Evolutionary conservation across 2,113 vertebrate species (phyloP).

Genomic region (Chrysemys picta): DNA sequence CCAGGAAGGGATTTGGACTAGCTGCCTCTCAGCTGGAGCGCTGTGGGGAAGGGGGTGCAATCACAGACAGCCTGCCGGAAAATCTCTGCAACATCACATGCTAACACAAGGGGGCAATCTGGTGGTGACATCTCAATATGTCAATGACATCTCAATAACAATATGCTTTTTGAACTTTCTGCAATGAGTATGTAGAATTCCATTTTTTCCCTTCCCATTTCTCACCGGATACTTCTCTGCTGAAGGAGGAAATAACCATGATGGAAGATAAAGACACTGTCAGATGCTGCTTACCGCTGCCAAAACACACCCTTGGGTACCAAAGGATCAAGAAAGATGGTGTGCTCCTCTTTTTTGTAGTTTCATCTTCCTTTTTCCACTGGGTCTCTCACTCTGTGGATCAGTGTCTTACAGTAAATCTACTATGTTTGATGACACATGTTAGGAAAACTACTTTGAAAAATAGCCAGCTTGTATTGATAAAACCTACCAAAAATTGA

Average conservation of each 20-base stretch:
- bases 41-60: not conserved
- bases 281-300: not conserved
- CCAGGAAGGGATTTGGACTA: not conserved
- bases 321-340: fast-evolving
- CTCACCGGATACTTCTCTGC: not conserved
- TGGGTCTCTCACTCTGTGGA: not conserved
- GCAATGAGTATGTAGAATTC: not conserved
- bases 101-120: not conserved
- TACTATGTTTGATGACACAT: not conserved
- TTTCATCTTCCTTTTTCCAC: not conserved
- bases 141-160: not conserved
- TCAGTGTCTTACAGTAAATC: not conserved
- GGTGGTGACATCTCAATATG: not conserved
- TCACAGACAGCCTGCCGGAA: not conserved
- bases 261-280: not conserved
- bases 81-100: not conserved
- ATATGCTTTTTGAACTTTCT: not conserved
- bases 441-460: not conserved
- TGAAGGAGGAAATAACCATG: not conserved
- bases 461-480: not conserved
- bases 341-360: not conserved
- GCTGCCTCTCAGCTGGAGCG: not conserved
- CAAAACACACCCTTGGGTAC: not conserved
- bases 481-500: not conserved
- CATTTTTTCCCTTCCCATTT: not conserved